These are phyloP conservation scores for Pseudorhombus dupliciocellatus DNA, from an alignment of 2,113 vertebrate genomes.

Conservation along the genomic window DNA sequence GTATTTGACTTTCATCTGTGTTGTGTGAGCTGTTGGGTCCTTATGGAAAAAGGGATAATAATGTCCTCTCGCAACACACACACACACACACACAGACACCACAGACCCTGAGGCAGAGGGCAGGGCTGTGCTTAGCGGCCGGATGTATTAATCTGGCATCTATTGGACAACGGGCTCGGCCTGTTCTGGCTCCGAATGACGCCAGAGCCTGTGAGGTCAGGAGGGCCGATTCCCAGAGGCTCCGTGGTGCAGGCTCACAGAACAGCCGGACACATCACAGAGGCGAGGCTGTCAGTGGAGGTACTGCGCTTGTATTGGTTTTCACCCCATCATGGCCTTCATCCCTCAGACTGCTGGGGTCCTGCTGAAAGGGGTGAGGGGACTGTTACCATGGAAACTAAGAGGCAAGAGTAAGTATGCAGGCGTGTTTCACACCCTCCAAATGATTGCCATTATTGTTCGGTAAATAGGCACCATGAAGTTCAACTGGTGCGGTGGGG, in stretches of 20 bases:
- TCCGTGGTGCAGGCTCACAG: neutral
- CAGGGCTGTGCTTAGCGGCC: conserved; percentile 19
- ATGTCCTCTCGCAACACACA: neutral
- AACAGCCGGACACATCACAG: conserved; percentile 26
- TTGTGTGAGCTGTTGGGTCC: neutral
- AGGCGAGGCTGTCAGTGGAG: conserved; percentile 3
- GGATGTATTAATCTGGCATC: conserved; percentile 42
- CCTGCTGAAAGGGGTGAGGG: conserved; percentile 61
- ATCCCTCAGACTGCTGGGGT: conserved; percentile 67
- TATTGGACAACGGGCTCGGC: conserved; percentile 17
- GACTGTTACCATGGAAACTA: conserved; percentile 60
- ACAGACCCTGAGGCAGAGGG: conserved; percentile 23
- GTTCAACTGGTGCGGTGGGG: neutral
- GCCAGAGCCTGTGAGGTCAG: conserved; percentile 21
- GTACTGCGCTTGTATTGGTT: conserved; percentile 27
- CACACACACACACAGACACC: neutral
- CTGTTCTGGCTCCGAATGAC: conserved; percentile 48
- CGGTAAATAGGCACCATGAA: neutral
- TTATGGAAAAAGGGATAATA: conserved; percentile 1
- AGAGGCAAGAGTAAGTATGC: conserved; percentile 50
- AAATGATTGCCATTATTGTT: conserved; percentile 3
- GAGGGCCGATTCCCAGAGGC: conserved; percentile 8
- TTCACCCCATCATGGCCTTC: conserved; percentile 61
- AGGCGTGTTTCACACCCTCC: conserved; percentile 20
- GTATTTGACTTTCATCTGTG: conserved; percentile 12